These are phyloP conservation scores for Trichomycterus rosablanca DNA, from an alignment of 2,113 vertebrate genomes.

Conservation along the genomic window DNA sequence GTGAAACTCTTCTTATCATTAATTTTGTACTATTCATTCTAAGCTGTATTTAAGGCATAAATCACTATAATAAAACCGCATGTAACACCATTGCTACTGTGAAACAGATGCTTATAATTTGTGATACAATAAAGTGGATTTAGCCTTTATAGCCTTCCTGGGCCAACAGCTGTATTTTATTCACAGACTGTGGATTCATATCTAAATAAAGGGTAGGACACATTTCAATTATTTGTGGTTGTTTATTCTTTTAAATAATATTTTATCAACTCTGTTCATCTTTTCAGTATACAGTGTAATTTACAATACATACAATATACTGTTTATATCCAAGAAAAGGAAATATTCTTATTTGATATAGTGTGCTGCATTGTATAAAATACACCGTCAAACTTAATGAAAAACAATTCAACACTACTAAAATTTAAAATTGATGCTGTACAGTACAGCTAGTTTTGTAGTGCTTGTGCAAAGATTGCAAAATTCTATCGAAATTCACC, in stretches of 20 bases:
- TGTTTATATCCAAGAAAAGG: slow-evolving; percentile 65
- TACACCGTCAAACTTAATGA: slow-evolving; percentile 75
- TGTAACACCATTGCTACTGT: too few species aligned
- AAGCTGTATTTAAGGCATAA: too few species aligned
- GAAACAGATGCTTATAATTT: too few species aligned
- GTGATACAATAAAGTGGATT: too few species aligned
- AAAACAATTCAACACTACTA: slow-evolving; percentile 66
- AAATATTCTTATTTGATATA: slow-evolving; percentile 82
- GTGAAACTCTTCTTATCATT: too few species aligned
- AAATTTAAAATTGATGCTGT: slow-evolving; percentile 69
- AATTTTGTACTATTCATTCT: too few species aligned
- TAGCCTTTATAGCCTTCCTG: too few species aligned
- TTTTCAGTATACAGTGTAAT: slow-evolving; percentile 48
- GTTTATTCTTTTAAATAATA: slow-evolving; percentile 46
- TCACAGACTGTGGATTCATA: too few species aligned
- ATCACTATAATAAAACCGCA: too few species aligned
- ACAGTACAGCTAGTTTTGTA: slow-evolving; percentile 58
- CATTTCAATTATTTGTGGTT: slow-evolving; percentile 35
- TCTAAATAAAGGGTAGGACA: not conserved
- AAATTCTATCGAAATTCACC: too few species aligned
- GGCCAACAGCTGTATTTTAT: too few species aligned
- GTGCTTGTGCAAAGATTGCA: slow-evolving; percentile 72
- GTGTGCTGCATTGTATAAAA: slow-evolving; percentile 83
- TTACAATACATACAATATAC: slow-evolving; percentile 52
- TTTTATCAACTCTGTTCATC: slow-evolving; percentile 33